These are phyloP conservation scores for Platysternon megacephalum DNA, from an alignment of 2,113 vertebrate species.

Conservation along the genomic window DNA sequence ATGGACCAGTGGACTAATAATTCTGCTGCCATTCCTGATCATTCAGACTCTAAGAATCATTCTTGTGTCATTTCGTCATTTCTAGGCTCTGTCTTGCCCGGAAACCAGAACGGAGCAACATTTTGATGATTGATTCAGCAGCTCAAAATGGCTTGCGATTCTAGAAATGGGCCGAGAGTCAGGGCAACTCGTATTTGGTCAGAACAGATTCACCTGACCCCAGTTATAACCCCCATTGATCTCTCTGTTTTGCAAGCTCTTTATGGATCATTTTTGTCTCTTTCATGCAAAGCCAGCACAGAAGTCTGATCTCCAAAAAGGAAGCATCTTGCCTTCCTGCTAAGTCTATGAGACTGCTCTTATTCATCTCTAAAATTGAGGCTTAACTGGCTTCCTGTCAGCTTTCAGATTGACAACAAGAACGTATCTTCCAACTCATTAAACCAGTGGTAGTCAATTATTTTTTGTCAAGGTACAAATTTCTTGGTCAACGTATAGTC, in stretches of 20 bases:
- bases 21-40: fast-evolving
- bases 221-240: background rate
- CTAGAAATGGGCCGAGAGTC: background rate
- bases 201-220: background rate
- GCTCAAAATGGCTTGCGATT: background rate
- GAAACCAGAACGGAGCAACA: background rate
- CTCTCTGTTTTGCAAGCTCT: background rate
- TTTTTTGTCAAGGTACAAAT: no score
- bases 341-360: background rate
- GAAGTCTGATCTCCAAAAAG: background rate
- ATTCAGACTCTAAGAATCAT: background rate
- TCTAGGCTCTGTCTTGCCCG: fast-evolving
- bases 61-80: background rate
- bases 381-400: conserved; percentile 35
- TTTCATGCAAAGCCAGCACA: background rate
- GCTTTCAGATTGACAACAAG: conserved; percentile 27
- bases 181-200: background rate
- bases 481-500: no score
- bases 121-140: background rate
- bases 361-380: background rate
- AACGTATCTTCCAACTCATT: conserved; percentile 8
- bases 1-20: fast-evolving
- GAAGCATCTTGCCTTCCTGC: background rate
- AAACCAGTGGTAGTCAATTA: background rate
- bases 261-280: background rate